These are phyloP conservation scores for Archips crataeganus DNA, from an alignment of 2,888 invertebrate genomes.

Conservation along the genomic window DNA sequence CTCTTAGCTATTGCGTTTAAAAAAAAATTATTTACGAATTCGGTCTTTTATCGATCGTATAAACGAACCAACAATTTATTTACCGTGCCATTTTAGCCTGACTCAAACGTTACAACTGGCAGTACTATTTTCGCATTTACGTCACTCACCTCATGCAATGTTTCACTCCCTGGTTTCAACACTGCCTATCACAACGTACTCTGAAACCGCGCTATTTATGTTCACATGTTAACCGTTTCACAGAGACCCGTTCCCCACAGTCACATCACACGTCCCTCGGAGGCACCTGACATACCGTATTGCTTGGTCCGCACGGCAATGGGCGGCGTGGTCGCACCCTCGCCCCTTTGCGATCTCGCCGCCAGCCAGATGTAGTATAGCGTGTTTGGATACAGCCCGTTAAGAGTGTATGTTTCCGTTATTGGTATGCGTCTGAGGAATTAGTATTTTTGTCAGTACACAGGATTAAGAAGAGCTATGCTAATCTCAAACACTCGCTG, in stretches of 20 bases:
- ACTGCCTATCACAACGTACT: too few relatives aligned
- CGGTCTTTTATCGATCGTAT: slow-evolving; percentile 9
- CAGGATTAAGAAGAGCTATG: too few relatives aligned
- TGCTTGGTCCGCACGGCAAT: slow-evolving; percentile 98
- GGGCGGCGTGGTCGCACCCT: slow-evolving; percentile 97
- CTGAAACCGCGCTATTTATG: neutral
- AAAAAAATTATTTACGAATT: slow-evolving; percentile 21
- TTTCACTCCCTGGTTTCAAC: too few relatives aligned
- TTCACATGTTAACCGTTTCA: neutral
- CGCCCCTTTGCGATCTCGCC: slow-evolving; percentile 96
- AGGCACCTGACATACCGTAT: slow-evolving; percentile 93
- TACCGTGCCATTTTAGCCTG: neutral
- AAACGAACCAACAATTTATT: slow-evolving; percentile 29
- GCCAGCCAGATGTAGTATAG: slow-evolving; percentile 98
- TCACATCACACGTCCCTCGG: slow-evolving; percentile 49
- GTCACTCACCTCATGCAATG: too few relatives aligned
- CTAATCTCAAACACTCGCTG: too few relatives aligned
- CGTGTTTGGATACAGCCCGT: slow-evolving; percentile 97
- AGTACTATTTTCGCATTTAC: neutral
- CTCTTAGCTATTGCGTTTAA: slow-evolving; percentile 26
- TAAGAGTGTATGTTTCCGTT: slow-evolving; percentile 94
- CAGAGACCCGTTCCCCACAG: slow-evolving; percentile 43
- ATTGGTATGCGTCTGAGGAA: slow-evolving; percentile 89
- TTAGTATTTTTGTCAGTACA: neutral
- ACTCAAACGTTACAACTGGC: neutral